Conservation (phyloP, 2,113 vertebrate genomes). For the Stercorarius parasiticus region DNA sequence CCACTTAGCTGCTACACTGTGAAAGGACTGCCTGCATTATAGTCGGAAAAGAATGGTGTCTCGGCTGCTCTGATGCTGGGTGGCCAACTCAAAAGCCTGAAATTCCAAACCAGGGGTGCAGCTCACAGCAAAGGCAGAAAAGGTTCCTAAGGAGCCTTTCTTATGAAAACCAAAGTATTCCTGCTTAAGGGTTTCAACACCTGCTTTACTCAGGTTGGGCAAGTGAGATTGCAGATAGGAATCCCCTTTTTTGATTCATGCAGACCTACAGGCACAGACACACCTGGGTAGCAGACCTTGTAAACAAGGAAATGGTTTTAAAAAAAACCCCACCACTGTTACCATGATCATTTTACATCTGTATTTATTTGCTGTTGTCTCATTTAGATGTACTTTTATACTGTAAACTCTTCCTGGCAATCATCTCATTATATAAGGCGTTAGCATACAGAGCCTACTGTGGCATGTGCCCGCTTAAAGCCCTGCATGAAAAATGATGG, state of each 20-base stretch:
- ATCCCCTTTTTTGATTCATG: background rate
- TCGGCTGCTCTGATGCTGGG: background rate
- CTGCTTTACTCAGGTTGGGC: background rate
- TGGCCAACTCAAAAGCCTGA: background rate
- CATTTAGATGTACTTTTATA: background rate
- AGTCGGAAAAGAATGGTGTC: background rate
- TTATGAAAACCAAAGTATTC: background rate
- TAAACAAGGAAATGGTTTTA: background rate
- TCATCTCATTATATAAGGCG: fast-evolving
- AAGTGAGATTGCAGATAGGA: background rate
- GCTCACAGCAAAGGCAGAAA: background rate
- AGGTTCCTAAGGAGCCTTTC: background rate
- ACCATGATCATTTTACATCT: background rate
- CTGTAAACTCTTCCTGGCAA: background rate
- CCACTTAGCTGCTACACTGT: background rate
- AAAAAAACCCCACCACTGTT: fast-evolving
- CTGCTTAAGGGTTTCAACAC: background rate
- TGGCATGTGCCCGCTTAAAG: background rate
- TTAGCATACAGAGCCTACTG: background rate
- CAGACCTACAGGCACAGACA: background rate
- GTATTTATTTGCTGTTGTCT: background rate
- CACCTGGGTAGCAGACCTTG: background rate
- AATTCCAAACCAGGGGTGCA: background rate
- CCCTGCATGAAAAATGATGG: background rate
- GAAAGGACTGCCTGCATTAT: background rate